phyloP scores from a whole-genome alignment of 2,888 invertebrate genomes.

The Galerucella calmariensis region DNA sequence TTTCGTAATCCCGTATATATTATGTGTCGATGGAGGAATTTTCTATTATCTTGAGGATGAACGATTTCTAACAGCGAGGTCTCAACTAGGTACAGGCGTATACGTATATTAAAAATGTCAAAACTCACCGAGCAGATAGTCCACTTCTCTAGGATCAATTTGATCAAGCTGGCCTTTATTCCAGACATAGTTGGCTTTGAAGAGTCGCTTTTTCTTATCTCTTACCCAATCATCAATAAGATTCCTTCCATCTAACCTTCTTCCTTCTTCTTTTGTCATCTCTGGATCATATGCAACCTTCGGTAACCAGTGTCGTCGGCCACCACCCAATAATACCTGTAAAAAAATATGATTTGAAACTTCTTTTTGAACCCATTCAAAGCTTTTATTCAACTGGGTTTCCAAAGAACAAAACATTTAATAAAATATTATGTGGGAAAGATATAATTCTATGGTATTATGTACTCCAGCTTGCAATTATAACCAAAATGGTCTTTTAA shows the following conservation, averaged over 20 bases:
- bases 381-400: too few species aligned
- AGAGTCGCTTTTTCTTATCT: conserved; percentile 75
- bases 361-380: not conserved
- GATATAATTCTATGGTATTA: too few species aligned
- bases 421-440: too few species aligned
- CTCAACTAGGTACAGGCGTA: too few species aligned
- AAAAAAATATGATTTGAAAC: conserved; percentile 36
- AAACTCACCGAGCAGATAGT: conserved; percentile 78
- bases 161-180: conserved; percentile 78
- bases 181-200: conserved; percentile 80
- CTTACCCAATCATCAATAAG: conserved; percentile 83
- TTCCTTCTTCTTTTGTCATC: conserved; percentile 75
- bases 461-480: too few species aligned
- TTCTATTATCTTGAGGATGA: too few species aligned
- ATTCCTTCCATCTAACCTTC: conserved; percentile 80
- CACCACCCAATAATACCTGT: conserved; percentile 83
- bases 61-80: too few species aligned
- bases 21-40: too few species aligned
- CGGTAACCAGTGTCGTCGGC: conserved; percentile 79
- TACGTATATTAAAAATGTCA: not conserved
- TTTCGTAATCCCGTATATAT: too few species aligned
- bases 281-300: conserved; percentile 78
- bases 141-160: conserved; percentile 75
- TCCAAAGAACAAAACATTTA: too few species aligned
- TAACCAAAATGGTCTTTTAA: too few species aligned